Conservation (phyloP, 2,113 vertebrate species). For the Ceratotherium simum region DNA sequence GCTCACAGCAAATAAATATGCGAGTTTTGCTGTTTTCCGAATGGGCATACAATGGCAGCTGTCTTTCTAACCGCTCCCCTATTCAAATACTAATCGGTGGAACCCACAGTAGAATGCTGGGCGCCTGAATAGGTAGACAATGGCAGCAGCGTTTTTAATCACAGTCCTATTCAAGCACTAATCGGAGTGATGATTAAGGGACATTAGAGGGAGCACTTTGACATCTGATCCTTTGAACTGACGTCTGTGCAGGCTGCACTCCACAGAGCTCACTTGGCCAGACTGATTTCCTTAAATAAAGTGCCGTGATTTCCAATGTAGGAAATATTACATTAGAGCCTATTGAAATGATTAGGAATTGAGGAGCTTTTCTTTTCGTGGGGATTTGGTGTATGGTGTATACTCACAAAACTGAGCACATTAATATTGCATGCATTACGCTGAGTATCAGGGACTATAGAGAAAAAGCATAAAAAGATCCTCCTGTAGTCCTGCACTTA, state of each 20-base stretch:
- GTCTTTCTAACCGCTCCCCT: constrained; percentile 86
- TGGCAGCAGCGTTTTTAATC: constrained; percentile 88
- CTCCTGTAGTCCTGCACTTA: constrained; percentile 78
- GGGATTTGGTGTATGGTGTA: constrained; percentile 75
- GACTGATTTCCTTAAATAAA: constrained; percentile 85
- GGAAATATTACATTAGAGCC: constrained; percentile 85
- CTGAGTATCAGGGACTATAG: constrained; percentile 74
- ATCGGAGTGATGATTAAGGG: constrained; percentile 89
- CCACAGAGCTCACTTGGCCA: constrained; percentile 80
- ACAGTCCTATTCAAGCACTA: constrained; percentile 89
- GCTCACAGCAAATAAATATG: constrained; percentile 85
- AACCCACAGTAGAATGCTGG: constrained; percentile 86
- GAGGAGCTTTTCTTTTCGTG: constrained; percentile 84
- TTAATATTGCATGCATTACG: constrained; percentile 83
- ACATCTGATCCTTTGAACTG: constrained; percentile 89
- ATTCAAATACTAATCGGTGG: constrained; percentile 88
- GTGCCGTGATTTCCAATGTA: constrained; percentile 81
- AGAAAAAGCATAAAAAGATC: constrained; percentile 81
- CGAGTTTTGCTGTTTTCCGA: constrained; percentile 84
- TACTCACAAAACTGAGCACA: constrained; percentile 77
- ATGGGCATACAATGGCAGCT: constrained; percentile 87
- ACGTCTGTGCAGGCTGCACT: constrained; percentile 80
- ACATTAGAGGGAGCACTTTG: constrained; percentile 89
- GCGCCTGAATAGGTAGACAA: constrained; percentile 88
- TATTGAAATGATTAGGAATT: constrained; percentile 85